A percentile compares a stretch with the other conserved stretches of the same genome.
Evolutionary conservation across 2,797 vertebrate genomes (phyloP).

Genomic region (Malurus splendens): DNA sequence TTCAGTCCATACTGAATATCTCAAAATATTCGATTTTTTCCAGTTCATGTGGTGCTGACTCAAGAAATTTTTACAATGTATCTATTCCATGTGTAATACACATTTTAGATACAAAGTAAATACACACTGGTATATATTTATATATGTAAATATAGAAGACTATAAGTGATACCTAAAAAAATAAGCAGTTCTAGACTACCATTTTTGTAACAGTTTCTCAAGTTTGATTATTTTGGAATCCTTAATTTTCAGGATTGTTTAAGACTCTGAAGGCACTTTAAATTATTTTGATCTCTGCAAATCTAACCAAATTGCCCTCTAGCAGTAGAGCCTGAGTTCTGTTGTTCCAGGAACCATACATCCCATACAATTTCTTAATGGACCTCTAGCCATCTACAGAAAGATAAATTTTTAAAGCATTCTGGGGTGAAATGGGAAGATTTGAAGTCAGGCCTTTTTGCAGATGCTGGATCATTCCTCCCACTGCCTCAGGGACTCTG

Average conservation of each 20-base stretch:
- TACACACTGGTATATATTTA: not conserved
- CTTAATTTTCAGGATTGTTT: not conserved
- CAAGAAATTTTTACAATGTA: not conserved
- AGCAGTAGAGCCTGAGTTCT: not conserved
- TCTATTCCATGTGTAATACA: not conserved
- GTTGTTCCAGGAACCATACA: not conserved
- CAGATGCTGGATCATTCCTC: not conserved
- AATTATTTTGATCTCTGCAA: not conserved
- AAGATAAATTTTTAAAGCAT: not conserved
- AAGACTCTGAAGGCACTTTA: not conserved
- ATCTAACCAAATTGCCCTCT: not conserved
- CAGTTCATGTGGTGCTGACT: not conserved
- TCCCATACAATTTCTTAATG: not conserved
- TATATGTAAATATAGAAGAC: not conserved
- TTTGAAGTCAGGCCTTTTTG: not conserved
- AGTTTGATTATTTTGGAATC: not conserved
- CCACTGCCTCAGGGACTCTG: not conserved
- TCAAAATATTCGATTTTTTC: not conserved
- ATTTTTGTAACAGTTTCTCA: not conserved
- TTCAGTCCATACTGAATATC: not conserved
- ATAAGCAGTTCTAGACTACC: not conserved
- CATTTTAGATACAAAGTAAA: not conserved
- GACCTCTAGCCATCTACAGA: not conserved
- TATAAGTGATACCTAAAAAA: not conserved
- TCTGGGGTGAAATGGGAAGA: not conserved